Conservation (phyloP, 2,888 invertebrate genomes). For the Acanthosoma haemorrhoidale region DNA sequence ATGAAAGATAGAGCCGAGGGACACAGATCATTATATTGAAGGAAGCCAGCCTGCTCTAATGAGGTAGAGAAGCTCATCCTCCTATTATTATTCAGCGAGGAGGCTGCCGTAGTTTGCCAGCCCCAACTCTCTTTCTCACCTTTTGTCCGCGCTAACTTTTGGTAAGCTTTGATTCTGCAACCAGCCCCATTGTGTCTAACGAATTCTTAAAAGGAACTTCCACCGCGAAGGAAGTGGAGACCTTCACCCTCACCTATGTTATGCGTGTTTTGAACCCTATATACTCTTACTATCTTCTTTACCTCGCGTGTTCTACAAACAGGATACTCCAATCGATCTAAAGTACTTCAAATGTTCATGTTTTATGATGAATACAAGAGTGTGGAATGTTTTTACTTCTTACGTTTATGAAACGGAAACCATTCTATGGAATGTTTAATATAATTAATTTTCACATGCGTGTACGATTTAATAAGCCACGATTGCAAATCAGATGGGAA, state of each 20-base stretch:
- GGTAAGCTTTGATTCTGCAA: background rate
- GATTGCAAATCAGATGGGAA: too few relatives aligned
- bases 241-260: background rate
- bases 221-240: background rate
- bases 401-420: too few relatives aligned
- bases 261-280: background rate
- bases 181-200: constrained; percentile 12
- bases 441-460: too few relatives aligned
- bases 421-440: too few relatives aligned
- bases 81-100: background rate
- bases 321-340: background rate
- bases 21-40: constrained; percentile 12
- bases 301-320: background rate
- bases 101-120: background rate
- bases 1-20: background rate
- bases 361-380: background rate
- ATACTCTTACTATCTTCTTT: background rate
- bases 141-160: constrained; percentile 4
- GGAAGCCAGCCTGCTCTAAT: background rate
- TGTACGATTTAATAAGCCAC: too few relatives aligned
- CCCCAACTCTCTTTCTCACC: background rate
- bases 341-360: background rate
- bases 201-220: constrained; percentile 11
- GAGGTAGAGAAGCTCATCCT: background rate
- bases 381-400: too few relatives aligned